These are phyloP conservation scores for Tor tambroides DNA, from an alignment of 2,113 vertebrate genomes.

Conservation along the genomic window DNA sequence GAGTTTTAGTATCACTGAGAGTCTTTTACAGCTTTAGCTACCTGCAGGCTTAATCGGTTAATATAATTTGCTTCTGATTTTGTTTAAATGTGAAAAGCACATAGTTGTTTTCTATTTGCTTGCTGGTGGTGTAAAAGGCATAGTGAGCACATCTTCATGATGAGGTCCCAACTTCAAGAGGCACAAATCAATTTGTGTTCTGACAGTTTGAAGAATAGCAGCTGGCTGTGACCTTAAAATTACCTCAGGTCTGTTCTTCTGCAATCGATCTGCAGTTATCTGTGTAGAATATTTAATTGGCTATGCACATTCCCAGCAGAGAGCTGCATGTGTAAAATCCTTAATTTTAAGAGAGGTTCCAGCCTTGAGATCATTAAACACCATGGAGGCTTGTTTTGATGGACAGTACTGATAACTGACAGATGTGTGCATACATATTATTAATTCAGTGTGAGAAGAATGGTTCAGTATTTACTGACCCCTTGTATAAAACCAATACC, in stretches of 20 bases:
- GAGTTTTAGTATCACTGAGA: neutral
- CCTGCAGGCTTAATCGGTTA: neutral
- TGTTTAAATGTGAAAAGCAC: constrained; percentile 11
- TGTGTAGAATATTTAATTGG: constrained; percentile 57
- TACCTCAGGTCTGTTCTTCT: constrained; percentile 53
- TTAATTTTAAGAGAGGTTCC: constrained; percentile 38
- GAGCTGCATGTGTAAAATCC: constrained; percentile 25
- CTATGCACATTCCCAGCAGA: constrained; percentile 40
- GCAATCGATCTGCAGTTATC: constrained; percentile 56
- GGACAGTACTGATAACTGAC: constrained; percentile 25
- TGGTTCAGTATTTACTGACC: constrained; percentile 22
- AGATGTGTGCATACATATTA: constrained; percentile 31
- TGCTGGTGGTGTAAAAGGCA: constrained; percentile 2
- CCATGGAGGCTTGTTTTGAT: constrained; percentile 37
- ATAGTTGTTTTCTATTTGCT: constrained; percentile 5
- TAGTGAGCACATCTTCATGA: constrained; percentile 41
- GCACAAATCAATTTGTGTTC: constrained; percentile 58
- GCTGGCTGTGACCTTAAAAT: constrained; percentile 59
- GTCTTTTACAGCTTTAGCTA: neutral
- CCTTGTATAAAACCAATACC: constrained; percentile 23
- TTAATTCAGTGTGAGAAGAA: constrained; percentile 22
- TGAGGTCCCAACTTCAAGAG: constrained; percentile 37
- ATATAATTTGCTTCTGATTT: neutral
- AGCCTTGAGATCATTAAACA: constrained; percentile 46
- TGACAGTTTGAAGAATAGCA: constrained; percentile 62